phyloP scores from a whole-genome alignment of 2,888 invertebrate species.

The Cacoxenus indagator region DNA sequence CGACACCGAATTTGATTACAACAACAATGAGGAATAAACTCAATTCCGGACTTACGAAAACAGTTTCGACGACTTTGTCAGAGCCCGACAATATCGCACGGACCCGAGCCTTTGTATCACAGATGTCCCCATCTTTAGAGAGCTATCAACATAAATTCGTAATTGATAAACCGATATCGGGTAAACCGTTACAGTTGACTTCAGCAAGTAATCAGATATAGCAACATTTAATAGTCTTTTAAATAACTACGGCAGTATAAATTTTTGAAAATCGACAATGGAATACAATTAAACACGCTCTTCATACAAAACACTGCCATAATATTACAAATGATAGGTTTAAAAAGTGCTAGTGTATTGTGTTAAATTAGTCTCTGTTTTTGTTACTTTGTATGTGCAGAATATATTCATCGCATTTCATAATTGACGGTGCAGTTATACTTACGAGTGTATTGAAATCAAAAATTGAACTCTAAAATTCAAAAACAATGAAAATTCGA shows the following conservation, averaged over 20 bases:
- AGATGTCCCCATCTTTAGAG: not conserved
- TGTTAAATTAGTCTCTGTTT: not conserved
- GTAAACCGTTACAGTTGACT: not conserved
- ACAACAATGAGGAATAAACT: slow-evolving; percentile 7
- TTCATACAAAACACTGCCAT: slow-evolving; percentile 48
- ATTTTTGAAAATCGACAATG: slow-evolving; percentile 22
- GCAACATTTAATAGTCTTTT: slow-evolving; percentile 37
- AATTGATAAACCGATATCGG: slow-evolving; percentile 22
- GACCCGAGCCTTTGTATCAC: not conserved
- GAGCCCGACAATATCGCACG: not conserved
- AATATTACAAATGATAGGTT: slow-evolving; percentile 46
- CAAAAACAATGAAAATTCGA: too few relatives aligned
- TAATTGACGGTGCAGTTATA: too few relatives aligned
- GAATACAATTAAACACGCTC: slow-evolving; percentile 38
- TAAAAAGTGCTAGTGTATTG: slow-evolving; percentile 24
- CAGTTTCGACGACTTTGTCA: not conserved
- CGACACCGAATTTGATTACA: slow-evolving; percentile 33
- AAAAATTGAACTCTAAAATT: too few relatives aligned
- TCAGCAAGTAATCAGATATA: slow-evolving; percentile 43
- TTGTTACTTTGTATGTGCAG: not conserved
- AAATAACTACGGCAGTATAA: slow-evolving; percentile 23
- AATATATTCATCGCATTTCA: not conserved
- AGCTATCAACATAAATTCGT: slow-evolving; percentile 10
- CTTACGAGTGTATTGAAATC: too few relatives aligned
- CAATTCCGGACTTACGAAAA: not conserved